Percentiles rank a stretch among this genome's conserved stretches.
These are phyloP conservation scores for Zygothrica quintamaculata DNA, from an alignment of 2,888 invertebrate genomes.

Conservation along the genomic window DNA sequence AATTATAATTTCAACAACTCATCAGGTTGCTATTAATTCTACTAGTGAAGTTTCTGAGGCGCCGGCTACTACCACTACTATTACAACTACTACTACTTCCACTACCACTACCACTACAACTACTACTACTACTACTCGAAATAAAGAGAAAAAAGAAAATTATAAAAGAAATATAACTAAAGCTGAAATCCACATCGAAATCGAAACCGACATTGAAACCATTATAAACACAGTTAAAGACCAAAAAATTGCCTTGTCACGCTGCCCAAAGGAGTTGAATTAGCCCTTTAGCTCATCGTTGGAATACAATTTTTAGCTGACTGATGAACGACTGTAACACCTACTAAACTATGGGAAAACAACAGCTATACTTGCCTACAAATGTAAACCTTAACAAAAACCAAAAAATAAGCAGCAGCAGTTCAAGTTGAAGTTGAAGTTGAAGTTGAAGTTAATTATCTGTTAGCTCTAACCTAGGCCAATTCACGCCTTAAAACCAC, in stretches of 20 bases:
- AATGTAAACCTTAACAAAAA: conserved; percentile 19
- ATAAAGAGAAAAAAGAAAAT: conserved; percentile 7
- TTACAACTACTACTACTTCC: no score
- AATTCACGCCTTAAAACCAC: conserved; percentile 63
- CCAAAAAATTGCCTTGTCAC: conserved; percentile 55
- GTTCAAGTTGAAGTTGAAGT: conserved; percentile 9
- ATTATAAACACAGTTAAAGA: no score
- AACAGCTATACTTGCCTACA: conserved; percentile 24
- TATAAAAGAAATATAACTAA: conserved; percentile 11
- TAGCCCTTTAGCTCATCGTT: conserved; percentile 19
- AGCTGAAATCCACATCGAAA: conserved; percentile 52
- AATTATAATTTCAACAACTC: conserved; percentile 80
- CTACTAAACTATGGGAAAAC: conserved; percentile 71
- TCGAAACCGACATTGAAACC: conserved; percentile 41
- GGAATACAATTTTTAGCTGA: no score
- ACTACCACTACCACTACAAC: no score
- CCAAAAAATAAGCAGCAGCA: conserved; percentile 7
- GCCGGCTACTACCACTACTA: conserved; percentile 50
- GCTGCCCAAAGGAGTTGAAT: conserved; percentile 44
- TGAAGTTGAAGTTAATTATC: conserved; percentile 69
- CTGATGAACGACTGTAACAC: conserved; percentile 62
- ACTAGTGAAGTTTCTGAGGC: conserved; percentile 48
- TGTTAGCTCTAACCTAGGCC: conserved; percentile 66
- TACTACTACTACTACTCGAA: conserved; percentile 11
- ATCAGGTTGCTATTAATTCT: conserved; percentile 79